Evolutionary conservation across 2,888 invertebrate species (phyloP), one percentile per base, ranked within the genome.

Genomic region (Agrotis puta): DNA sequence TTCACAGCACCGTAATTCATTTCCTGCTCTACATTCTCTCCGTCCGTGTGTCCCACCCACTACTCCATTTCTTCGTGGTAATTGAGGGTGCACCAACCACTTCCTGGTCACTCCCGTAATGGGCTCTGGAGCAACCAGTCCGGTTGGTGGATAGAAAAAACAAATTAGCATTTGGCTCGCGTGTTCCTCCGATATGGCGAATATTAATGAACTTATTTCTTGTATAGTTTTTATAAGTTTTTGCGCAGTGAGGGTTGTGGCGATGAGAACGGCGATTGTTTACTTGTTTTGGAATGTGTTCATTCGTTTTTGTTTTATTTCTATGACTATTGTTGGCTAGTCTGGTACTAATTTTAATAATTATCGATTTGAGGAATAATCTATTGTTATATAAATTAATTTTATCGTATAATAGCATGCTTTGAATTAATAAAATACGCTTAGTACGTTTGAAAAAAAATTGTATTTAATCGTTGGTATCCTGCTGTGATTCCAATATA

Each of bases 31-130:
- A 16, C 45, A 70, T 65, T 47, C 73, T 5, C 14, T 9, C 2
- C 5, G 4, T 0, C 79, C 18, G 73, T 84, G 47, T 85, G 83
- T 84, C 64, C 48, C 50, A 14, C 70, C 74, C 74, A 78, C 85
- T 90, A 89, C 88, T 91, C 92, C 92, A 94, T 93, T 93, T 93
- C 92, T 92, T 90, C 83, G 91, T 91, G 91, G 91, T 93, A 93
- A 94, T 93, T 89, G 91, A 91, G 90, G 89, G 89, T 88, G 88
- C 87, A 85, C 78, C 87, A 87, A 82, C 85, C 85, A 89, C 91
- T 93, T 93, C 92, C 93, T 91, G 90, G 88, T 90, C 82, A 75
- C 81, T 80, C 72, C 89, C 88, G 88, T 92, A 92, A 93, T 92
- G 89, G 92, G 87, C 79, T 73, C 80, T 68, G 83, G 77, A 79